A percentile compares a stretch with the other conserved stretches of the same genome.
Evolutionary conservation across 2,113 vertebrate genomes (phyloP).

Genomic region (Poeciliopsis prolifica): DNA sequence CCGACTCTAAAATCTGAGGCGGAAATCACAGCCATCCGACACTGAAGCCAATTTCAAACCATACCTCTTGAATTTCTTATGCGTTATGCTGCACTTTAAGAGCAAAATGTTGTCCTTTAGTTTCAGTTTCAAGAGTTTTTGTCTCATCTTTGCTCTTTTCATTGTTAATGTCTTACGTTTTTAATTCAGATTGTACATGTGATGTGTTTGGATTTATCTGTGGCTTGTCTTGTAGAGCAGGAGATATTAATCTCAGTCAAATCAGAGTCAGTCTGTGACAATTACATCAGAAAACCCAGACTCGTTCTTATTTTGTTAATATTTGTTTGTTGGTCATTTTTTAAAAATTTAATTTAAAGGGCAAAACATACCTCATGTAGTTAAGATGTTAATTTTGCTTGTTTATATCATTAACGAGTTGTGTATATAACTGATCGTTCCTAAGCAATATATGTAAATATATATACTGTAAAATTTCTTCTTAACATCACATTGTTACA

Average conservation of each 20-base stretch:
- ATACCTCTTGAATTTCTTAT: slow-evolving; percentile 74
- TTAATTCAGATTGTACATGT: slow-evolving; percentile 34
- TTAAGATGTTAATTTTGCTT: slow-evolving; percentile 55
- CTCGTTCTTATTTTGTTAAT: slow-evolving; percentile 15
- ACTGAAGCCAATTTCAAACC: slow-evolving; percentile 69
- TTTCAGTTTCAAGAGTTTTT: slow-evolving; percentile 24
- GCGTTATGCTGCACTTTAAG: slow-evolving; percentile 79
- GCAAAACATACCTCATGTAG: slow-evolving; percentile 77
- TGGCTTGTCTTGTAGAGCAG: slow-evolving; percentile 51
- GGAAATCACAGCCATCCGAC: slow-evolving; percentile 48
- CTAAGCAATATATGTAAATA: slow-evolving; percentile 75
- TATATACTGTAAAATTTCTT: slow-evolving; percentile 68
- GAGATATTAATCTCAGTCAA: slow-evolving; percentile 31
- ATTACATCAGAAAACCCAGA: slow-evolving; percentile 28
- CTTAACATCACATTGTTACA: slow-evolving; percentile 67
- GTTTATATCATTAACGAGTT: slow-evolving; percentile 53
- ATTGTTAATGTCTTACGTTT: slow-evolving; percentile 36
- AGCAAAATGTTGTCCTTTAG: slow-evolving; percentile 52
- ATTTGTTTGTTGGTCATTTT: slow-evolving; percentile 33
- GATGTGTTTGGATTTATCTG: slow-evolving; percentile 57
- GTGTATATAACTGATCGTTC: slow-evolving; percentile 71
- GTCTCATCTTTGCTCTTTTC: slow-evolving; percentile 43
- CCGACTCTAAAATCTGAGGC: slow-evolving; percentile 72
- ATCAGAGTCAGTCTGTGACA: slow-evolving; percentile 31
- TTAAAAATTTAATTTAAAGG: slow-evolving; percentile 44